Percentiles rank a stretch among this genome's conserved stretches.
These are phyloP conservation scores for Alethe castanea DNA, from an alignment of 2,113 vertebrate genomes.

Conservation along the genomic window DNA sequence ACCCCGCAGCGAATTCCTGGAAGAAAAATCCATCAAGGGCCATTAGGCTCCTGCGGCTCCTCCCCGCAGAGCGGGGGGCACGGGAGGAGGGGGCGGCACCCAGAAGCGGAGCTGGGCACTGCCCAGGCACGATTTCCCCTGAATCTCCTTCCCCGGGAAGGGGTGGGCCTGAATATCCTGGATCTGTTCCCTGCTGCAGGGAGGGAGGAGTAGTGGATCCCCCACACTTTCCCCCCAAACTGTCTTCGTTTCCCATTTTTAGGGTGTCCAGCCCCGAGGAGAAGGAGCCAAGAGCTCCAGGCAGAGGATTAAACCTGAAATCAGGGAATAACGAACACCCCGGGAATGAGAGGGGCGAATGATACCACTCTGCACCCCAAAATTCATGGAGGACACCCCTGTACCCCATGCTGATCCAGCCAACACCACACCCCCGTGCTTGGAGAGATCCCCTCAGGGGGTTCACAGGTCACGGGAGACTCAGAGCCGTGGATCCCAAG, in stretches of 20 bases:
- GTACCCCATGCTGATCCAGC: fast-evolving
- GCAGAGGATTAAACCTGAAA: background rate
- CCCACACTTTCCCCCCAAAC: background rate
- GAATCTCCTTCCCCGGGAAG: background rate
- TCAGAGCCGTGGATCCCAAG: background rate
- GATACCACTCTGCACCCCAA: fast-evolving
- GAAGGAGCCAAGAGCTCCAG: background rate
- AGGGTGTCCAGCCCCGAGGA: no score
- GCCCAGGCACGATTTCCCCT: background rate
- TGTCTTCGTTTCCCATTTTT: background rate
- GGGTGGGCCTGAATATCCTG: background rate
- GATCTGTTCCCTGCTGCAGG: background rate
- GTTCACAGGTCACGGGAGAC: fast-evolving
- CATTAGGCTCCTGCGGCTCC: constrained; percentile 13
- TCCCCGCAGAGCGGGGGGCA: background rate
- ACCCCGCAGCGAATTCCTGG: background rate
- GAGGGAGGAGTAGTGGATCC: background rate
- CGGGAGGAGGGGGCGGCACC: background rate
- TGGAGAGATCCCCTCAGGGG: fast-evolving
- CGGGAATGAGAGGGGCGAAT: fast-evolving
- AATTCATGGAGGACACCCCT: background rate
- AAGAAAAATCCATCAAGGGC: constrained; percentile 21
- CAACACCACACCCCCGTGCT: fast-evolving
- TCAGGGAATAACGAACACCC: background rate
- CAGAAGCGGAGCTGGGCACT: background rate